A percentile compares a stretch with the other conserved stretches of the same genome.
These are phyloP conservation scores for Pteria penguin DNA, from an alignment of 2,888 invertebrate genomes.

Conservation along the genomic window DNA sequence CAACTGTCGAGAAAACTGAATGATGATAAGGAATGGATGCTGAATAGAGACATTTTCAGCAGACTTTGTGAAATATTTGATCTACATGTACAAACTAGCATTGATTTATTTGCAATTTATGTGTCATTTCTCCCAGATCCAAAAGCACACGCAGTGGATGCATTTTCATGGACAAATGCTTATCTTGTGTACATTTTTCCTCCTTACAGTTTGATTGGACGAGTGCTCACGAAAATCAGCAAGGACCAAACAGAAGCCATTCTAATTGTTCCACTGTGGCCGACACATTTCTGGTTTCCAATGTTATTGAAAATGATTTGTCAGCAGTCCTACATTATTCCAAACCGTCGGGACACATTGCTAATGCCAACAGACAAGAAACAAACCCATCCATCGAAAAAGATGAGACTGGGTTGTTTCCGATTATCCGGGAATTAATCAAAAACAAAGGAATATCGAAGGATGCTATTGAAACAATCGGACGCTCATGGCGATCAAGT, in stretches of 20 bases:
- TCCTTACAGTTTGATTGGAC: constrained; percentile 28
- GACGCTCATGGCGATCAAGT: constrained; percentile 27
- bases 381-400: too few relatives aligned
- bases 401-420: constrained; percentile 20
- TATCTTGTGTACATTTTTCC: constrained; percentile 15
- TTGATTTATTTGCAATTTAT: constrained; percentile 35
- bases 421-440: constrained; percentile 17
- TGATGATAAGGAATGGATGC: constrained; percentile 7
- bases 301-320: constrained; percentile 22
- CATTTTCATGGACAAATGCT: constrained; percentile 20
- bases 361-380: too few relatives aligned
- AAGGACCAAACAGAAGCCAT: constrained; percentile 6
- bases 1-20: not conserved
- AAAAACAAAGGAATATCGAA: not conserved
- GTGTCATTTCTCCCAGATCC: constrained; percentile 19
- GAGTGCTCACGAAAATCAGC: constrained; percentile 13
- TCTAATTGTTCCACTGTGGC: constrained; percentile 14
- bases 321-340: not conserved
- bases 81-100: not conserved
- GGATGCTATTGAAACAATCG: constrained; percentile 9
- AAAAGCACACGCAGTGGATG: constrained; percentile 19
- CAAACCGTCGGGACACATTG: too few relatives aligned
- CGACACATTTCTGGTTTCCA: constrained; percentile 22
- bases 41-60: not conserved
- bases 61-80: not conserved